These are phyloP conservation scores for Theropithecus gelada DNA, from an alignment of 2,113 vertebrate genomes.

Conservation along the genomic window DNA sequence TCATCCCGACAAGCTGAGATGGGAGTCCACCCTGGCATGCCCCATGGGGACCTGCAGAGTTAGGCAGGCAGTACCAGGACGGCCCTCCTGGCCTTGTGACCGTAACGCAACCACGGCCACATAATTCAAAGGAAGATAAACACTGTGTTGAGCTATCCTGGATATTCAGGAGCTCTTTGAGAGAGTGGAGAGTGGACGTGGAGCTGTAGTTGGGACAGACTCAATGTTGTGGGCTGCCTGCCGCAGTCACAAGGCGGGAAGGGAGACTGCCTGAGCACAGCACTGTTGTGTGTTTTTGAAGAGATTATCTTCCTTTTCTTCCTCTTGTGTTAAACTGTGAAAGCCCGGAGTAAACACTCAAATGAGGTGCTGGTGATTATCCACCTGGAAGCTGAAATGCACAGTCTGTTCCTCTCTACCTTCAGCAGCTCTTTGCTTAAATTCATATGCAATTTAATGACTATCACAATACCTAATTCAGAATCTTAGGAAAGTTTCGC, in stretches of 20 bases:
- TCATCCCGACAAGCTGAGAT: background rate
- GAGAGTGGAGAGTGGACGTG: background rate
- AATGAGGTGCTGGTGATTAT: background rate
- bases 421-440: background rate
- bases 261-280: background rate
- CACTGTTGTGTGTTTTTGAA: background rate
- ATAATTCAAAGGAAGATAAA: background rate
- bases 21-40: background rate
- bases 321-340: background rate
- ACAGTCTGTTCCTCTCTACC: background rate
- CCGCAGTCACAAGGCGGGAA: background rate
- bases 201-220: too few relatives aligned
- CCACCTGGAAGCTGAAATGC: background rate
- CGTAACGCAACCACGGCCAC: background rate
- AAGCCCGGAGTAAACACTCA: background rate
- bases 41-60: background rate
- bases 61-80: fast-evolving
- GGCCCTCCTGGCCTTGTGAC: background rate
- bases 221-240: fast-evolving
- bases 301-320: background rate
- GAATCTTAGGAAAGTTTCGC: background rate
- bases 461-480: background rate
- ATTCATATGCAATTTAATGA: background rate
- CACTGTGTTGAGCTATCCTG: too few relatives aligned
- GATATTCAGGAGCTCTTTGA: background rate